Percentiles rank a stretch among this genome's conserved stretches.
Evolutionary conservation across 2,797 vertebrate genomes (phyloP).

Genomic region (Sparus aurata): DNA sequence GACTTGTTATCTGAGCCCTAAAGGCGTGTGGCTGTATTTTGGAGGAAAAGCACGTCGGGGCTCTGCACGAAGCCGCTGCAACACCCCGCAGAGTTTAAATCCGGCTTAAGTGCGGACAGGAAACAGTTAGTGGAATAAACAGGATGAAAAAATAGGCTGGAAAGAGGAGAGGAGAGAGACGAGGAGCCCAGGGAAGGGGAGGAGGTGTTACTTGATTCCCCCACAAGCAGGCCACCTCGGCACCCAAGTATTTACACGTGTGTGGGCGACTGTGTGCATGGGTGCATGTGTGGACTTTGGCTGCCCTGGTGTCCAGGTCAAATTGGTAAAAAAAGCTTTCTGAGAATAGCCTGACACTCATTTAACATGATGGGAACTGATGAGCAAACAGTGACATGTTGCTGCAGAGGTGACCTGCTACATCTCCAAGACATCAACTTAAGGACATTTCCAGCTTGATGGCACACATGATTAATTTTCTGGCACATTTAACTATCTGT

Average conservation of each 20-base stretch:
- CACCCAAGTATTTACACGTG: conserved; percentile 58
- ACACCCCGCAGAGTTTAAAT: conserved; percentile 46
- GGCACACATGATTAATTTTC: not conserved
- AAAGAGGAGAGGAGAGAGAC: conserved; percentile 34
- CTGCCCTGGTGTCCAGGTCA: conserved; percentile 59
- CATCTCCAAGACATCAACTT: conserved; percentile 26
- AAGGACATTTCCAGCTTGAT: conserved; percentile 6
- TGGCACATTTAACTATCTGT: not conserved
- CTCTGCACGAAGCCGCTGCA: conserved; percentile 28
- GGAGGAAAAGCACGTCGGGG: conserved; percentile 21
- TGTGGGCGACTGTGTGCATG: conserved; percentile 30
- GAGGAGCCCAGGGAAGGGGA: conserved; percentile 21
- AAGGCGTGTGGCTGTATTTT: conserved; percentile 31
- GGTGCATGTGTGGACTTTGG: conserved; percentile 54
- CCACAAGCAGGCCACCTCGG: conserved; percentile 52
- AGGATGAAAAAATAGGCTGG: conserved; percentile 49
- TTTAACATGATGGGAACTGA: conserved; percentile 48
- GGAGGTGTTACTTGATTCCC: conserved; percentile 60
- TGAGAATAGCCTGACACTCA: conserved; percentile 67
- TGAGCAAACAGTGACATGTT: conserved; percentile 40
- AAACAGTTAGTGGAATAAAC: conserved; percentile 64
- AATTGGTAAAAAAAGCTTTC: conserved; percentile 74
- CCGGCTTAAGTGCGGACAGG: conserved; percentile 59
- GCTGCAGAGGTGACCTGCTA: conserved; percentile 41
- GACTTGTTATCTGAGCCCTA: conserved; percentile 28